Evolutionary conservation across 1,140 invertebrate species (phyloP).

Genomic region (Anoplophora glabripennis): DNA sequence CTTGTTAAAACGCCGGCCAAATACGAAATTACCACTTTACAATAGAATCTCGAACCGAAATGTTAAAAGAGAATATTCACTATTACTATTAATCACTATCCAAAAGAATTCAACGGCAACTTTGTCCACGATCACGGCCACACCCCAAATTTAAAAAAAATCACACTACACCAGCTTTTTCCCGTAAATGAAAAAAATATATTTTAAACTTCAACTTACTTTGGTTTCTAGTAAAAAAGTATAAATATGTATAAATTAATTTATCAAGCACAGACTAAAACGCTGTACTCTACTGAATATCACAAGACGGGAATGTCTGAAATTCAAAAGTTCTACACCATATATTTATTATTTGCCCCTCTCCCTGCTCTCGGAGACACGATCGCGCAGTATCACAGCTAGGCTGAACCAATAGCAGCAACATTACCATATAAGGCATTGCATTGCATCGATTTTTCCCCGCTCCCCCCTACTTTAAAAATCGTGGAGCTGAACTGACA

Average conservation of each 20-base stretch:
- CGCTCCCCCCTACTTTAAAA: constrained; percentile 19
- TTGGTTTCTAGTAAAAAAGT: constrained; percentile 22
- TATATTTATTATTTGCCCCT: constrained; percentile 41
- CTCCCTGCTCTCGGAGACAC: constrained; percentile 14
- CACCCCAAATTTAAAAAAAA: constrained; percentile 3
- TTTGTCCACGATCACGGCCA: neutral
- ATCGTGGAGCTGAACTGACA: constrained; percentile 14
- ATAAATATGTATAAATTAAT: constrained; percentile 18
- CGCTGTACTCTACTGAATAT: constrained; percentile 24
- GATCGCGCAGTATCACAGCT: constrained; percentile 27
- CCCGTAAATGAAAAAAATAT: neutral
- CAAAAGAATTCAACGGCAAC: too few relatives aligned
- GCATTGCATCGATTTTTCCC: constrained; percentile 42
- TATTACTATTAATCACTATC: too few relatives aligned
- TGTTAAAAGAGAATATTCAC: neutral
- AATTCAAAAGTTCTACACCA: constrained; percentile 26
- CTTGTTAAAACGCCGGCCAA: neutral
- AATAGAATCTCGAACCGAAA: neutral
- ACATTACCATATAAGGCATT: constrained; percentile 50
- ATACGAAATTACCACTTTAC: neutral
- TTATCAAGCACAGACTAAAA: constrained; percentile 11
- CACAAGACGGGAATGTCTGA: constrained; percentile 40
- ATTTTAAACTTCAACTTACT: constrained; percentile 12
- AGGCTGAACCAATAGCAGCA: constrained; percentile 44
- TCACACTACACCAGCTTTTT: neutral